These are phyloP conservation scores for Glossosoma conforme DNA, from an alignment of 1,140 invertebrate genomes.

Conservation along the genomic window DNA sequence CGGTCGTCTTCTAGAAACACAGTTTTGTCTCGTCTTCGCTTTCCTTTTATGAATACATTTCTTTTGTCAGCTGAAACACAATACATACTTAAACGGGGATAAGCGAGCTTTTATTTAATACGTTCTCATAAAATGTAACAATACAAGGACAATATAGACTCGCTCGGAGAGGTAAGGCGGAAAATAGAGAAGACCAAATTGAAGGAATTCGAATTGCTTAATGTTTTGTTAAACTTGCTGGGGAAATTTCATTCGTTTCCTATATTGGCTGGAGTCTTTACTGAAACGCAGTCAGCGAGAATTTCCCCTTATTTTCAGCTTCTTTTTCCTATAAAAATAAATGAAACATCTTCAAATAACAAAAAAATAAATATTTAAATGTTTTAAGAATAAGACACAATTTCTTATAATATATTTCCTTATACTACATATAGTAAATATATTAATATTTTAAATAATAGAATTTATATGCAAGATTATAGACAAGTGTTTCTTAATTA, in stretches of 20 bases:
- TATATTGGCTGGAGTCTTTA: too few relatives aligned
- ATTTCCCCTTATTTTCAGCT: too few relatives aligned
- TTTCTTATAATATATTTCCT: background rate
- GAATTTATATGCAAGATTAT: too few relatives aligned
- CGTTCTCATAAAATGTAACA: conserved; percentile 6
- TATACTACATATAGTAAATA: too few relatives aligned
- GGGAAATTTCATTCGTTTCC: too few relatives aligned
- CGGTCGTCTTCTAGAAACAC: conserved; percentile 2
- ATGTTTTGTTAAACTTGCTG: conserved; percentile 4
- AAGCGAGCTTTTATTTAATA: conserved; percentile 17
- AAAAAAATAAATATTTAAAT: background rate
- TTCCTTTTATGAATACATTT: conserved; percentile 5
- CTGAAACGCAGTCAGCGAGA: too few relatives aligned
- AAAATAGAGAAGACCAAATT: background rate
- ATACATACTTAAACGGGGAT: conserved; percentile 9
- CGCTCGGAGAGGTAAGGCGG: background rate
- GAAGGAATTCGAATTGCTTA: conserved; percentile 1
- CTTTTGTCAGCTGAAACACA: conserved; percentile 7
- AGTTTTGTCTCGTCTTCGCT: conserved; percentile 3
- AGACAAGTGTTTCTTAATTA: too few relatives aligned
- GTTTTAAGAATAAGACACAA: background rate
- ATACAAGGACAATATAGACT: too few relatives aligned
- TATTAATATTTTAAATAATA: too few relatives aligned
- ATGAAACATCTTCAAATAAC: background rate
- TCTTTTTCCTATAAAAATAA: too few relatives aligned